phyloP scores from a whole-genome alignment of 23 tunicate species.

The Ciona savignyi region DNA sequence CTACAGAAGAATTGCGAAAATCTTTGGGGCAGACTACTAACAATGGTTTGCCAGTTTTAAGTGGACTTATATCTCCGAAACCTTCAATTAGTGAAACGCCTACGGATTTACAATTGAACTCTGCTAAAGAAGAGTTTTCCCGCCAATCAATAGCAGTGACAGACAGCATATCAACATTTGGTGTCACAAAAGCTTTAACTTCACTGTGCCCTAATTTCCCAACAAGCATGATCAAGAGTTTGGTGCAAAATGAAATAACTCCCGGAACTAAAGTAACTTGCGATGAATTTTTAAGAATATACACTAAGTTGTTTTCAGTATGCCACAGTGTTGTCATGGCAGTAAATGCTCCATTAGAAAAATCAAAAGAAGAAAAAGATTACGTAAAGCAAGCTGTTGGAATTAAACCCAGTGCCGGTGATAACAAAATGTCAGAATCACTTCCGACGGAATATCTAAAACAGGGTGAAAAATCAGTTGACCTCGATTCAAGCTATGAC shows the following conservation, averaged over 20 bases:
- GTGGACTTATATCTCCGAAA: neutral
- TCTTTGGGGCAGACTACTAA: neutral
- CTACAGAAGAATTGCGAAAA: neutral
- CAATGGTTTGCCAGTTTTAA: neutral
- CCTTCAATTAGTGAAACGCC: neutral
- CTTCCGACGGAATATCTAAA: neutral
- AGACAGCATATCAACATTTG: neutral
- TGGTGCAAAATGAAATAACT: neutral
- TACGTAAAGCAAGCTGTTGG: neutral
- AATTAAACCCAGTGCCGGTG: neutral
- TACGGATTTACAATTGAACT: neutral
- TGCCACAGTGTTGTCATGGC: neutral
- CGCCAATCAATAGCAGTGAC: neutral
- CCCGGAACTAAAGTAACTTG: neutral
- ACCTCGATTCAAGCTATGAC: constrained; percentile 6
- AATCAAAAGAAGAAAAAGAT: neutral
- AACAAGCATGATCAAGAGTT: neutral
- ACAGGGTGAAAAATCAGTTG: neutral
- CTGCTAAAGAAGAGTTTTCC: neutral
- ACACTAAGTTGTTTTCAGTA: neutral
- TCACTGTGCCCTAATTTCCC: neutral
- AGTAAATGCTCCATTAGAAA: neutral
- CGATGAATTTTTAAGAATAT: neutral
- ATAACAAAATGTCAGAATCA: neutral
- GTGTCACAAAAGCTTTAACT: neutral